Conservation (phyloP, 2,888 invertebrate genomes). For the Doris montereyensis region DNA sequence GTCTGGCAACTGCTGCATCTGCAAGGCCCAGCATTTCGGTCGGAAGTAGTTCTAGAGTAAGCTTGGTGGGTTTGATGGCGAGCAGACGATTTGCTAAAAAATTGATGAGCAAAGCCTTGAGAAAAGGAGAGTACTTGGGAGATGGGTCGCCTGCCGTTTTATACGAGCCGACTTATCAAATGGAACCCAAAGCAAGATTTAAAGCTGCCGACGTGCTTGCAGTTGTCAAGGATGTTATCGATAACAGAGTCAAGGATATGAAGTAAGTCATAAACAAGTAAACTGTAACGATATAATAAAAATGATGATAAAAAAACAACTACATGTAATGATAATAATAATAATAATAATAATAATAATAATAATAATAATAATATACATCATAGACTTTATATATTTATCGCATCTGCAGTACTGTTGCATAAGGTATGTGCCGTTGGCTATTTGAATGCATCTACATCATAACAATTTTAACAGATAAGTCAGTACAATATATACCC, state of each 20-base stretch:
- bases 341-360: background rate
- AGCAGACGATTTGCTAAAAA: slow-evolving; percentile 27
- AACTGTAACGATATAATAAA: too few relatives aligned
- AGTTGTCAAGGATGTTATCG: slow-evolving; percentile 27
- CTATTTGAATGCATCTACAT: too few relatives aligned
- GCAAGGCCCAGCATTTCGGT: slow-evolving; percentile 4
- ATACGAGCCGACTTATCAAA: slow-evolving; percentile 18
- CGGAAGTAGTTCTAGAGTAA: background rate
- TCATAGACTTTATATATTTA: too few relatives aligned
- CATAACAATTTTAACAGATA: too few relatives aligned
- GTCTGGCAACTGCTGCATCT: background rate
- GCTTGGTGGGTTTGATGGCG: slow-evolving; percentile 20
- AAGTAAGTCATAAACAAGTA: slow-evolving; percentile 5
- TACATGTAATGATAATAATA: background rate
- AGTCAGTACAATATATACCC: too few relatives aligned
- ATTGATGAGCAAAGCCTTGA: slow-evolving; percentile 8
- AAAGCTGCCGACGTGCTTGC: background rate
- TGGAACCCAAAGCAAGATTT: slow-evolving; percentile 29
- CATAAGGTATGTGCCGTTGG: too few relatives aligned
- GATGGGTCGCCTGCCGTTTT: slow-evolving; percentile 2
- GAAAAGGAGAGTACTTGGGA: slow-evolving; percentile 22
- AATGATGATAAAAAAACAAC: background rate
- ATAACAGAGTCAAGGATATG: slow-evolving; percentile 29
- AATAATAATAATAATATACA: slow-evolving; percentile 14
- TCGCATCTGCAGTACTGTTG: too few relatives aligned